Base-by-base conservation (phyloP, 92 coral and sea anemone genomes). In the Isaurus tuberculatus region DNA sequence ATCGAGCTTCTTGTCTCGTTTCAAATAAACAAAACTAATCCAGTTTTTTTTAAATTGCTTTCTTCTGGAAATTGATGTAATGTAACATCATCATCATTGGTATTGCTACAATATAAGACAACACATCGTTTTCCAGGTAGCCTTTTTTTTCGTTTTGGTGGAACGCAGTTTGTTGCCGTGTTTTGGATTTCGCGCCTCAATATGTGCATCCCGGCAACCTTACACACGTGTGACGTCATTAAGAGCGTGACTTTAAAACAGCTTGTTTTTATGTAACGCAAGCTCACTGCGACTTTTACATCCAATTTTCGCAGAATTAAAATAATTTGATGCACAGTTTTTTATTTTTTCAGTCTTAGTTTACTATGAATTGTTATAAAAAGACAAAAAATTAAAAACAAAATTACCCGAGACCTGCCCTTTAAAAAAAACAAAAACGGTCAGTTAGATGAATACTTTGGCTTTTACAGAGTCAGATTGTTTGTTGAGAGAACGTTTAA, bases 101-200 rank as follows among this genome's bases (percentile, higher is more conserved):
- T n/a, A n/a, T n/a, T n/a, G n/a, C n/a, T n/a, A n/a, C n/a, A 77
- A 85, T 65, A 85, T 84, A 85, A 49, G 0, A 86, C 85, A 20
- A 57, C 73, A 66, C 89, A 70, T n/a, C n/a, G n/a, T n/a, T n/a
- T n/a, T n/a, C n/a, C n/a, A n/a, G n/a, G n/a, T n/a, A n/a, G n/a
- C n/a, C 85, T 8, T 58, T 86, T 58, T 55, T 66, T 55, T 71
- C 17, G 15, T 60, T 40, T 36, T 40, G 49, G 73, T 36, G 51
- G 73, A 43, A 58, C 25, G 63, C 63, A 13, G 4, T 43, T 42
- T 25, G 58, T 72, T 42, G 78, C 78, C 78, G 44, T 44, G 22
- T 72, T 72, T 68, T 43, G 22, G 25, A 55, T 55, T 55, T 55
- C 78, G 36, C 37, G 61, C 37, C 23, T 27, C 34, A 16, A n/a